Base-by-base conservation (phyloP, 2,797 vertebrate genomes). In the Fringilla coelebs region DNA sequence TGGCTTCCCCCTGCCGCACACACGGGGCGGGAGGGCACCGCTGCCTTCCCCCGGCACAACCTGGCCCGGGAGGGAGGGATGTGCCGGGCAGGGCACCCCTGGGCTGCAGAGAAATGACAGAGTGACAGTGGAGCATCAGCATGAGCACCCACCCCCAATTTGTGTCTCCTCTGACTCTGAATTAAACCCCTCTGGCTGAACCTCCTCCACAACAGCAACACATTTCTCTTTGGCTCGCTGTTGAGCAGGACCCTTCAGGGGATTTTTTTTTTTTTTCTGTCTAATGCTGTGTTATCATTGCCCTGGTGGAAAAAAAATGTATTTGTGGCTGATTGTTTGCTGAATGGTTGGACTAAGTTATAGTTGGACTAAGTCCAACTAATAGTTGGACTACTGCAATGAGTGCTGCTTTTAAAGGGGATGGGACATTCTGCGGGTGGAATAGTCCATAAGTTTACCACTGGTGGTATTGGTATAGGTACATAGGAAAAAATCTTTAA, bases 11-110 rank as follows among this genome's bases (percentile, higher is more conserved):
- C 36, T 1, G 4, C 45, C 1, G 10, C 1, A 3, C 67, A 14
- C n/a, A 13, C 0, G 2, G 65, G 32, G n/a, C 0, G 0, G 16
- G 82, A 32, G n/a, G 46, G 26, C 40, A 45, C 5, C 3, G 13
- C 76, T 5, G 52, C 38, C 13, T 8, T 31, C 19, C 28, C 40
- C 36, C 24, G 0, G 46, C 29, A 7, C 15, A 19, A 41, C 74
- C 74, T 49, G 74, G 49, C 9, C 43, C 0, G 0, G 74, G 14
- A 29, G 41, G 48, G 48, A 89, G 49, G 36, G 26, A 32, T 28
- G 26, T 51, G 57, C 38, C 48, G 7, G 16, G 3, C 0, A 0
- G 10, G 38, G 18, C 3, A 4, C 0, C 2, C 29, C 52, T 61
- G 2, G 7, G 26, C 60, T 28, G 36, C 34, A 29, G 51, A 3